phyloP scores from a whole-genome alignment of 1,140 invertebrate species.

The Oryctes rhinoceros region DNA sequence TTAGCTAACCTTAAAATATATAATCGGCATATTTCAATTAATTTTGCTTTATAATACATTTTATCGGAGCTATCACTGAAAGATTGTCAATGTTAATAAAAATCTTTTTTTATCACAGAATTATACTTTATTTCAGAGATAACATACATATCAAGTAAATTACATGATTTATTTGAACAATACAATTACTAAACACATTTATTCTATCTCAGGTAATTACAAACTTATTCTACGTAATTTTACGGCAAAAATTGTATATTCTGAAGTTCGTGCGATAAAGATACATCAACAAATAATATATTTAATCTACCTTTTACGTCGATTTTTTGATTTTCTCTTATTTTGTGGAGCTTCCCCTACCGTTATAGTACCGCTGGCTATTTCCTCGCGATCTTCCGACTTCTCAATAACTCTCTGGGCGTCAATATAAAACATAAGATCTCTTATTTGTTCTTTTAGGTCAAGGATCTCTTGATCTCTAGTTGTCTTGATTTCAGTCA shows the following conservation, averaged over 20 bases:
- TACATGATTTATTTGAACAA: neutral
- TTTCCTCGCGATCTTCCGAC: slow-evolving; percentile 72
- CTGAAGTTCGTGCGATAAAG: neutral
- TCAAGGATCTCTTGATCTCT: slow-evolving; percentile 81
- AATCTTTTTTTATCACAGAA: slow-evolving; percentile 10
- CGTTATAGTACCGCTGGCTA: slow-evolving; percentile 75
- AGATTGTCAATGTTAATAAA: neutral
- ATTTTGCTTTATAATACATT: neutral
- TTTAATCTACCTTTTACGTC: slow-evolving; percentile 15
- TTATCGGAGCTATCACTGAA: too few species aligned
- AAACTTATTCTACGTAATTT: neutral
- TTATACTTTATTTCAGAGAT: neutral
- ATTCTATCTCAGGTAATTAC: neutral
- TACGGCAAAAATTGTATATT: neutral
- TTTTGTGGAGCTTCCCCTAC: slow-evolving; percentile 60
- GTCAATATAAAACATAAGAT: slow-evolving; percentile 96
- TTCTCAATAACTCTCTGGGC: slow-evolving; percentile 72
- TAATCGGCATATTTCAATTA: neutral
- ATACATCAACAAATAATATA: neutral
- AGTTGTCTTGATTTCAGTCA: slow-evolving; percentile 64
- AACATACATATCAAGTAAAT: slow-evolving; percentile 1
- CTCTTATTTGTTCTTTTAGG: slow-evolving; percentile 89
- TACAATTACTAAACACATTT: neutral
- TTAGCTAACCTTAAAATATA: neutral
- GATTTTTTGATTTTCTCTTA: slow-evolving; percentile 21